Conservation (phyloP, 2,113 vertebrate genomes). For the Poeciliopsis prolifica region DNA sequence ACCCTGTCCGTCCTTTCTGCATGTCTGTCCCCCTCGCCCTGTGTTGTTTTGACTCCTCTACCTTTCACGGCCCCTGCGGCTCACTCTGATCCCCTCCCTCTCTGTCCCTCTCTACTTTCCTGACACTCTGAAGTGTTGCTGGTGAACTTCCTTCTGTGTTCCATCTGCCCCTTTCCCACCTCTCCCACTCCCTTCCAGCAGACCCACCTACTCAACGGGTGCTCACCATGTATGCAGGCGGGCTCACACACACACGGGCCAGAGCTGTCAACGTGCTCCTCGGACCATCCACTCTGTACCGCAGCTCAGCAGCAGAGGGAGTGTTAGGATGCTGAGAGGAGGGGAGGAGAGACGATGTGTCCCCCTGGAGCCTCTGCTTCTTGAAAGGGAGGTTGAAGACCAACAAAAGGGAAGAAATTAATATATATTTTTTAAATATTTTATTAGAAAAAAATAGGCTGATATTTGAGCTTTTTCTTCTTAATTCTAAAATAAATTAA, state of each 20-base stretch:
- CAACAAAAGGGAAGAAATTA: neutral
- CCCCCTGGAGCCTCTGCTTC: conserved; percentile 4
- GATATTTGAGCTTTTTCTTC: neutral
- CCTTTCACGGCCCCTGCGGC: conserved; percentile 27
- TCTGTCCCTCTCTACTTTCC: conserved; percentile 78
- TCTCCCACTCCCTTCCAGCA: conserved; percentile 84
- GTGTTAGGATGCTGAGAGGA: conserved; percentile 29
- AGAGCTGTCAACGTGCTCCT: conserved; percentile 65
- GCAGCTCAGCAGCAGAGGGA: conserved; percentile 61
- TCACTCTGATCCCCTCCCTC: conserved; percentile 49
- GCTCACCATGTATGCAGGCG: conserved; percentile 75
- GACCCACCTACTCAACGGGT: conserved; percentile 87
- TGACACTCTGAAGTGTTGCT: conserved; percentile 79
- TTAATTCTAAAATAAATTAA: neutral
- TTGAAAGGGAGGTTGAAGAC: conserved; percentile 14
- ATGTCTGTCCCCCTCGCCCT: conserved; percentile 22
- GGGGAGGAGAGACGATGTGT: conserved; percentile 1
- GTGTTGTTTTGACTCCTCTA: conserved; percentile 26
- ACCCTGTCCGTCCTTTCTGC: conserved; percentile 6
- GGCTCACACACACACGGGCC: conserved; percentile 53
- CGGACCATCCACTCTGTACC: conserved; percentile 53
- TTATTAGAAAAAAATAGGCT: neutral
- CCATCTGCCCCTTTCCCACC: conserved; percentile 87
- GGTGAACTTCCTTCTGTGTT: conserved; percentile 87
- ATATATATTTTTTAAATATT: neutral